Evolutionary conservation across 2,888 invertebrate genomes (phyloP).

Genomic region (Gortyna flavago): DNA sequence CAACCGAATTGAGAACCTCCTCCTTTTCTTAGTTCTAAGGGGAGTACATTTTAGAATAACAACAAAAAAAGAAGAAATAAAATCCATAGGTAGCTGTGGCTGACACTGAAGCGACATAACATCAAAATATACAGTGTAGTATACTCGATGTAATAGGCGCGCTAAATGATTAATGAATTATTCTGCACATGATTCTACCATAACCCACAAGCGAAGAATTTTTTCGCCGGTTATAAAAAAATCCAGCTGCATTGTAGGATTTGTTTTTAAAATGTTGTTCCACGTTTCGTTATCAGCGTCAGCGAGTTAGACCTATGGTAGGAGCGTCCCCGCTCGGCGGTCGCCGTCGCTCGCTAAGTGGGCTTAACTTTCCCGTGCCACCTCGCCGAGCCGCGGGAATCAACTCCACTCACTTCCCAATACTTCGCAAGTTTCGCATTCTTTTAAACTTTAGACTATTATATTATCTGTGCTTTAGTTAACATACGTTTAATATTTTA

Average conservation of each 20-base stretch:
- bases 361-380: constrained; percentile 44
- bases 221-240: neutral
- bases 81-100: neutral
- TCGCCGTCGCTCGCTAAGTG: constrained; percentile 34
- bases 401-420: constrained; percentile 6
- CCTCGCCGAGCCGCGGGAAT: constrained; percentile 21
- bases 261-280: too few species aligned
- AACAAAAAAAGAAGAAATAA: neutral
- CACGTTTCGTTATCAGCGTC: too few species aligned
- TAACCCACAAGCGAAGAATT: neutral
- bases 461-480: too few species aligned
- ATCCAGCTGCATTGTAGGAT: too few species aligned
- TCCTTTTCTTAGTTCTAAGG: too few species aligned
- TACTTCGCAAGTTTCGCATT: constrained; percentile 15
- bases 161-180: neutral
- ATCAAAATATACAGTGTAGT: neutral
- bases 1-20: too few species aligned
- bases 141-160: neutral
- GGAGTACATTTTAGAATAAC: too few species aligned
- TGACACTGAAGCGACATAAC: neutral
- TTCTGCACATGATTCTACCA: neutral
- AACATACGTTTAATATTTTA: neutral
- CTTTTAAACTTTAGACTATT: constrained; percentile 5
- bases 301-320: constrained; percentile 28
- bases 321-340: neutral